phyloP scores from a whole-genome alignment of 1,140 invertebrate species.

The Anastrepha obliqua region DNA sequence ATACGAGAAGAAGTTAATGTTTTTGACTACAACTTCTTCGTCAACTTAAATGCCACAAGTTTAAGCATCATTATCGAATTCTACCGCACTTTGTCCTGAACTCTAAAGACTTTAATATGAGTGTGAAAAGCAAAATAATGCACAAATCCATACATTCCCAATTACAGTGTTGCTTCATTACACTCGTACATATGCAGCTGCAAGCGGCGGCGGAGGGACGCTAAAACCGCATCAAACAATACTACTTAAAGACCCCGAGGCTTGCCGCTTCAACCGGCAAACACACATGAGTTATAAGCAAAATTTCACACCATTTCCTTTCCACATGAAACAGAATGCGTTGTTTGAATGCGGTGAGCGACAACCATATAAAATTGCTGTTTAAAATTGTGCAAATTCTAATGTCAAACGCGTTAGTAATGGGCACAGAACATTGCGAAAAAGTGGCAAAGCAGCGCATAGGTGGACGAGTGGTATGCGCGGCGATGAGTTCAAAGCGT shows the following conservation, averaged over 20 bases:
- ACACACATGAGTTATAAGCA: not conserved
- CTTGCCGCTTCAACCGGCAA: not conserved
- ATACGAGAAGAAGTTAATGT: too few relatives aligned
- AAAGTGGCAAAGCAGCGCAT: not conserved
- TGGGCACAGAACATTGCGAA: not conserved
- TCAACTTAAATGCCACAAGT: too few relatives aligned
- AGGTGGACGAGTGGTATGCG: not conserved
- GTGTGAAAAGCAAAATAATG: too few relatives aligned
- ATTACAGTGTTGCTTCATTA: not conserved
- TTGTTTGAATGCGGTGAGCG: not conserved
- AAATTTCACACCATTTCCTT: too few relatives aligned
- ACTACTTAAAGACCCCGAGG: slow-evolving; percentile 19
- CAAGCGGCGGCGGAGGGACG: not conserved
- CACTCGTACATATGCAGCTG: not conserved
- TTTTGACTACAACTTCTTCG: too few relatives aligned
- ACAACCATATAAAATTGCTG: slow-evolving; percentile 33
- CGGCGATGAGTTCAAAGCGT: not conserved
- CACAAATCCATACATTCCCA: not conserved
- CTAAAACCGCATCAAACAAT: slow-evolving; percentile 26
- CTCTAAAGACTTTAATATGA: too few relatives aligned
- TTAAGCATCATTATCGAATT: too few relatives aligned
- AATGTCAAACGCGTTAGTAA: slow-evolving; percentile 24
- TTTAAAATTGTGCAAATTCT: slow-evolving; percentile 28
- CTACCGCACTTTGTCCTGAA: too few relatives aligned
- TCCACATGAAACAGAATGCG: not conserved